A percentile compares a stretch with the other conserved stretches of the same genome.
These are phyloP conservation scores for Hypolimnas misippus DNA, from an alignment of 2,888 invertebrate species.

Conservation along the genomic window DNA sequence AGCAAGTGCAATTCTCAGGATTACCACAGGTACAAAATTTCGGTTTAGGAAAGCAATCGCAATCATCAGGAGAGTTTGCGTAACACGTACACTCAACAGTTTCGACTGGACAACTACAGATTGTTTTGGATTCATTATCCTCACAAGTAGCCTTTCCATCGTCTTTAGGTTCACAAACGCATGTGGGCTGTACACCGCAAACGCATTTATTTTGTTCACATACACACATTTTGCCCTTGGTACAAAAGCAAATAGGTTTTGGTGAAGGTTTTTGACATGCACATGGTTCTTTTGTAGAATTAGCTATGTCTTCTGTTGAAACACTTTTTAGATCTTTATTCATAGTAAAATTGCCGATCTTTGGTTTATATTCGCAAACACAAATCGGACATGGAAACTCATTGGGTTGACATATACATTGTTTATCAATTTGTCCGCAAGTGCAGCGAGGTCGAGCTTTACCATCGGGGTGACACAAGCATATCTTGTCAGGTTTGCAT, in stretches of 20 bases:
- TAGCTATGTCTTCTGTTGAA: slow-evolving; percentile 33
- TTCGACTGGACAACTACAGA: slow-evolving; percentile 58
- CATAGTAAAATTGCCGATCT: not conserved
- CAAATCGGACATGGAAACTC: slow-evolving; percentile 66
- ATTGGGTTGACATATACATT: slow-evolving; percentile 64
- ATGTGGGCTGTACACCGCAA: slow-evolving; percentile 60
- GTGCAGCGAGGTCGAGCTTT: slow-evolving; percentile 58
- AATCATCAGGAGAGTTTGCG: slow-evolving; percentile 46
- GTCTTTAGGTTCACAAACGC: slow-evolving; percentile 61
- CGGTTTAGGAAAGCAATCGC: slow-evolving; percentile 60
- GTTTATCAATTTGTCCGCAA: slow-evolving; percentile 64
- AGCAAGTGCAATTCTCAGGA: slow-evolving; percentile 67
- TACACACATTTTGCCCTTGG: slow-evolving; percentile 61
- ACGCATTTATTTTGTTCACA: slow-evolving; percentile 58
- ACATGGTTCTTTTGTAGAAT: slow-evolving; percentile 53
- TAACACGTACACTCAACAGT: slow-evolving; percentile 59
- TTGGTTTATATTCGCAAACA: slow-evolving; percentile 60
- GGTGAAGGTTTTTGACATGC: slow-evolving; percentile 61
- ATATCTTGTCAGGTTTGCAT: slow-evolving; percentile 60
- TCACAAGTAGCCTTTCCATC: slow-evolving; percentile 51
- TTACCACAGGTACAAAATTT: slow-evolving; percentile 62
- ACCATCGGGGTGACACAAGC: slow-evolving; percentile 63
- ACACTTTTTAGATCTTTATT: slow-evolving; percentile 35
- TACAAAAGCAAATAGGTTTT: slow-evolving; percentile 56
- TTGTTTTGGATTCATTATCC: slow-evolving; percentile 53